Base-by-base conservation (phyloP, 2,797 vertebrate species). In the Apodemus agrarius region DNA sequence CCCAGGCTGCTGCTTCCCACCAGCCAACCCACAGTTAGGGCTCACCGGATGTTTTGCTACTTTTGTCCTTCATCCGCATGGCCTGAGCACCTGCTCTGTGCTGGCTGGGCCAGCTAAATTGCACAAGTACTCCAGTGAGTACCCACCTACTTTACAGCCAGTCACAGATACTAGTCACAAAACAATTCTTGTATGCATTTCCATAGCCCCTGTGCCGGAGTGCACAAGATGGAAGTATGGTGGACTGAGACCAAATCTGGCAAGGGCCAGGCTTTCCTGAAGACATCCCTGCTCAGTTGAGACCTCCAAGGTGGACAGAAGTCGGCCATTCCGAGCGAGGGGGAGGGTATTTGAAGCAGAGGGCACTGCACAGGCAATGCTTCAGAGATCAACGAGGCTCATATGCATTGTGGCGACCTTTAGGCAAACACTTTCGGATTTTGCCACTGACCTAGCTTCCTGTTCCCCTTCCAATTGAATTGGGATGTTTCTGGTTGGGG, bases 381-480 rank as follows among this genome's bases (percentile, higher is more conserved):
- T n/a, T 0, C 0, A 49, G 82, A 79, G 79, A 8, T 65, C 52
- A 54, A n/a, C 0, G 12, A 29, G 75, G n/a, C 81, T 93, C n/a
- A 0, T 2, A 3, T 14, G 8, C n/a, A 0, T 3, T 34, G 24
- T 14, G 22, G 24, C 37, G 26, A 67, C 57, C 12, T 1, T 40
- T 1, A 49, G 26, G 49, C 49, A 86, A 67, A 52, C n/a, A 49
- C 46, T 65, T 61, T 40, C 43, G 40, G 37, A 21, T 74, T 76
- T 85, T 37, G 9, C 78, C 67, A 21, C 85, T n/a, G 46, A 22
- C 46, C 11, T 16, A 72, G 49, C 37, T 34, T 59, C 40, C 29
- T 37, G 63, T 69, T 3, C n/a, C n/a, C 8, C 9, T 95, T 92
- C 61, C 17, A 9, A 31, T 2, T 40, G 43, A 81, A 81, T 43